Conservation (phyloP, 2,113 vertebrate species). For the Uria aalge region DNA sequence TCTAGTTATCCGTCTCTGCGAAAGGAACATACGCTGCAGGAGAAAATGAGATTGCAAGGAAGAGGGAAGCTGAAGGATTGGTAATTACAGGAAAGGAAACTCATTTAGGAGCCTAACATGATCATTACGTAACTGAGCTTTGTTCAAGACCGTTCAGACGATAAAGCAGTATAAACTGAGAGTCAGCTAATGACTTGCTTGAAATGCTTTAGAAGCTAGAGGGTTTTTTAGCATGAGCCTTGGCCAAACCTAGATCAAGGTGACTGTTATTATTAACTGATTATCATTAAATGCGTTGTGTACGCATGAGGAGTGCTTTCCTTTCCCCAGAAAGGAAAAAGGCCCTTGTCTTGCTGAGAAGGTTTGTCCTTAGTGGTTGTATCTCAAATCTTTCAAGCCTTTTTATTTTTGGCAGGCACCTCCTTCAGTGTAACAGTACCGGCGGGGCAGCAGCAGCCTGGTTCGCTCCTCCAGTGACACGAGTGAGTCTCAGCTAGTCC, state of each 20-base stretch:
- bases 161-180: background rate
- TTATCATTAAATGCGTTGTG: background rate
- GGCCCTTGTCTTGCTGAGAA: background rate
- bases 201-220: background rate
- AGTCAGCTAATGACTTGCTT: background rate
- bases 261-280: background rate
- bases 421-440: background rate
- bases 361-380: background rate
- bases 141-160: background rate
- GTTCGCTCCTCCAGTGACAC: background rate
- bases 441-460: background rate
- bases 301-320: background rate
- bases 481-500: background rate
- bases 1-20: constrained; percentile 2
- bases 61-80: background rate
- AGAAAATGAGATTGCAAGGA: constrained; percentile 57
- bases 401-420: background rate
- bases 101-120: constrained; percentile 1
- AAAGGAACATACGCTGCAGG: background rate
- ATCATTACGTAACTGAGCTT: background rate
- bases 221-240: background rate
- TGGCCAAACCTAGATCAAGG: background rate
- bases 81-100: constrained; percentile 50
- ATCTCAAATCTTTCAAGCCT: background rate
- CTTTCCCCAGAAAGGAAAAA: background rate